A percentile compares a stretch with the other conserved stretches of the same genome.
Conservation (phyloP, 2,888 invertebrate genomes). For the Mesodorylaimus sp. region DNA sequence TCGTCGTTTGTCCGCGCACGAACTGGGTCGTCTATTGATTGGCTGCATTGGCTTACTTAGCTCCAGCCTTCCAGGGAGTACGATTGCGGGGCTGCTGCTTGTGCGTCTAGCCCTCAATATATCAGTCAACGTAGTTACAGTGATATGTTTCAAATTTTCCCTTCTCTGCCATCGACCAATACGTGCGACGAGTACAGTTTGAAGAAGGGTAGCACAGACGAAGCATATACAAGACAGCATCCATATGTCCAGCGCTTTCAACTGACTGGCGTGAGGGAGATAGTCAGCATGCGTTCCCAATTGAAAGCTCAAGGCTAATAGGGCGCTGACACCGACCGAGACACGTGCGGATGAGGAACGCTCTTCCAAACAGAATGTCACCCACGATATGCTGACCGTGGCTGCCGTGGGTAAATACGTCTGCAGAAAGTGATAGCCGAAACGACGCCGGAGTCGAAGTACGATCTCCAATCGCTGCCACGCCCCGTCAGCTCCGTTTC, state of each 20-base stretch:
- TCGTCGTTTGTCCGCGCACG: background rate
- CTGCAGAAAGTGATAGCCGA: background rate
- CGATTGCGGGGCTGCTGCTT: background rate
- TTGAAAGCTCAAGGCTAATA: conserved; percentile 6
- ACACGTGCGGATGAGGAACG: conserved; percentile 3
- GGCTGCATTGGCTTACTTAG: too few relatives aligned
- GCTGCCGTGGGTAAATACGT: conserved; percentile 4
- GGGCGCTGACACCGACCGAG: conserved; percentile 4
- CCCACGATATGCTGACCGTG: conserved; percentile 4
- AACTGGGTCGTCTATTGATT: too few relatives aligned
- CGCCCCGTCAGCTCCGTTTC: background rate
- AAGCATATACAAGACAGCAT: conserved; percentile 6
- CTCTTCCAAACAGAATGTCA: conserved; percentile 3
- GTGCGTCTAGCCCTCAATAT: background rate
- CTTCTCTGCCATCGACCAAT: background rate
- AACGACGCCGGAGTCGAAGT: background rate
- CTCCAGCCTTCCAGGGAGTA: too few relatives aligned
- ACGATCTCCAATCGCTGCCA: background rate
- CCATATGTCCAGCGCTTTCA: conserved; percentile 6
- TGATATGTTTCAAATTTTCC: conserved; percentile 1
- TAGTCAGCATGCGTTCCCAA: background rate
- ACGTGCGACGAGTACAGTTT: background rate
- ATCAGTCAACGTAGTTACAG: background rate
- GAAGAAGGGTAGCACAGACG: conserved; percentile 1
- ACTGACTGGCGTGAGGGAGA: conserved; percentile 1